Percentiles rank a stretch among this genome's conserved stretches.
Conservation (phyloP, 1,140 invertebrate species). For the Sycobia sp. region DNA sequence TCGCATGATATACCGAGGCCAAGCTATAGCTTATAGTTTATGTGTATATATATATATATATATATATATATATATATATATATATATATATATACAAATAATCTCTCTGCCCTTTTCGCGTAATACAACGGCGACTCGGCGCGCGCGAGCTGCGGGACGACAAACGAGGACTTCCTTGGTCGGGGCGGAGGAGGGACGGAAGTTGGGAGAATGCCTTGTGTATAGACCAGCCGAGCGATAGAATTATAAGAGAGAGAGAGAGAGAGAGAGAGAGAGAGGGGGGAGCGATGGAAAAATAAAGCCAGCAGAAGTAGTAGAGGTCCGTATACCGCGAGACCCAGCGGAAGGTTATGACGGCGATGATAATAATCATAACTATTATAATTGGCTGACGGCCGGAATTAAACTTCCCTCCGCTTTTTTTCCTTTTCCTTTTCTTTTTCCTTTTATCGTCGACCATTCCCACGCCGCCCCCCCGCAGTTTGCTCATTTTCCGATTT, state of each 20-base stretch:
- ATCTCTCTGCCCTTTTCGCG: constrained; percentile 48
- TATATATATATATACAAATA: constrained; percentile 54
- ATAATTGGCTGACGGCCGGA: constrained; percentile 2
- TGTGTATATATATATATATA: too few species aligned
- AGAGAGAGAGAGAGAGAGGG: not conserved
- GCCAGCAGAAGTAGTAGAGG: not conserved
- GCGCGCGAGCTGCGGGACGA: constrained; percentile 15
- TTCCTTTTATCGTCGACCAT: not conserved
- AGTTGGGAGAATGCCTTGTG: too few species aligned
- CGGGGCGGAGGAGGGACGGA: constrained; percentile 9
- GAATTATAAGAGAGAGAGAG: too few species aligned
- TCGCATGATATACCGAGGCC: constrained; percentile 40
- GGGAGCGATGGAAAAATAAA: not conserved
- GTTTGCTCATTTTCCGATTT: not conserved
- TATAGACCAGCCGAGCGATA: too few species aligned
- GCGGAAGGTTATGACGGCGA: not conserved
- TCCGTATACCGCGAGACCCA: not conserved
- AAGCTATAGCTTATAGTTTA: too few species aligned
- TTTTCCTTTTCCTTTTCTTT: not conserved
- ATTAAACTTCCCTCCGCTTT: not conserved
- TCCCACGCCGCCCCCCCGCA: not conserved
- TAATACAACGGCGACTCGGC: constrained; percentile 38
- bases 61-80: too few species aligned
- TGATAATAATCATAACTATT: constrained; percentile 8
- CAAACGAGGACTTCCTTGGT: not conserved